Percentiles rank a stretch among this genome's conserved stretches.
Conservation (phyloP, 2,113 vertebrate genomes). For the Grammomys dolichurus region DNA sequence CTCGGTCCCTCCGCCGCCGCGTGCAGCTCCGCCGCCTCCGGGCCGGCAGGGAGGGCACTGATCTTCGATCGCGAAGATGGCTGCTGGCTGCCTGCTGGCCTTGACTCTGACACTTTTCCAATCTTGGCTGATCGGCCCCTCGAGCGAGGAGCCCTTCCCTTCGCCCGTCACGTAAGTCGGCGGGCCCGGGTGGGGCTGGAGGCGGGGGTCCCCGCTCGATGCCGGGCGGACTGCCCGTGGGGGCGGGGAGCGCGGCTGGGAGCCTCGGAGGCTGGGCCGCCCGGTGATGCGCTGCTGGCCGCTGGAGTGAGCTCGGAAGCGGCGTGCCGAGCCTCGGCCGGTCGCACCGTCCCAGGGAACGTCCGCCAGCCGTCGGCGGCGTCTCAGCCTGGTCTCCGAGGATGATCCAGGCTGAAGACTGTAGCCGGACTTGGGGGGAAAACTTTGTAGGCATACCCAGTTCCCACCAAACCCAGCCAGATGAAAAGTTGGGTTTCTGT, state of each 20-base stretch:
- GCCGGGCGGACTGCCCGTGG: constrained; percentile 4
- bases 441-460: constrained; percentile 82
- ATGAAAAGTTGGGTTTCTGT: constrained; percentile 72
- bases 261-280: constrained; percentile 24
- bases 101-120: constrained; percentile 91
- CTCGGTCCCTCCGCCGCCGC: constrained; percentile 38
- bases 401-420: background rate
- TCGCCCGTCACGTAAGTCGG: constrained; percentile 94
- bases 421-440: constrained; percentile 21
- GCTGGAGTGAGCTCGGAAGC: background rate
- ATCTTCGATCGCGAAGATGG: constrained; percentile 92
- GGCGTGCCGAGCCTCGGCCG: background rate
- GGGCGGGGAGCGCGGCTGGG: constrained; percentile 44
- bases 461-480: constrained; percentile 51
- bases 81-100: constrained; percentile 91
- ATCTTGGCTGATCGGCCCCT: constrained; percentile 86
- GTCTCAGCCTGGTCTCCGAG: background rate
- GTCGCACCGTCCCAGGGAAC: background rate
- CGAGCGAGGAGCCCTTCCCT: constrained; percentile 93
- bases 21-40: constrained; percentile 56
- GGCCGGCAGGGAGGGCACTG: constrained; percentile 66
- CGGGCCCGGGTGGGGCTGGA: background rate
- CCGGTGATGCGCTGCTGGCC: background rate
- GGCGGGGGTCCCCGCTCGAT: background rate
- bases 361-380: background rate